Conservation (phyloP, 2,797 vertebrate genomes). For the Cossypha caffra region DNA sequence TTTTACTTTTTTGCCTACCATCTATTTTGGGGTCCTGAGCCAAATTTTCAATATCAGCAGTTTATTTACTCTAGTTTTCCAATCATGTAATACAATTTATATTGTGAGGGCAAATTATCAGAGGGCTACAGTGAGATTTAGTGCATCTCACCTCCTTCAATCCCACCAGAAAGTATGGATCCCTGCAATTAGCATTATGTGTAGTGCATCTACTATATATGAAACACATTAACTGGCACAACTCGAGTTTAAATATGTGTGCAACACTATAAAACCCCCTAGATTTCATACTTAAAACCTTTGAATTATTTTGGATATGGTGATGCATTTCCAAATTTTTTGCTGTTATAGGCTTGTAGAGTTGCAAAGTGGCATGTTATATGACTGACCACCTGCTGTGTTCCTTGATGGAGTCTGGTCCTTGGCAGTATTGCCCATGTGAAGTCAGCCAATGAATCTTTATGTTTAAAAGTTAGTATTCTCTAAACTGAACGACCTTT, state of each 20-base stretch:
- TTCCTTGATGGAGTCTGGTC: constrained; percentile 9
- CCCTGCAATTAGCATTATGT: background rate
- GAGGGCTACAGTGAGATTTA: background rate
- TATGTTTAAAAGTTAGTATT: background rate
- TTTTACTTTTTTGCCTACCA: constrained; percentile 5
- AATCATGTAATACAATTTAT: constrained; percentile 18
- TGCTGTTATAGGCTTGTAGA: constrained; percentile 45
- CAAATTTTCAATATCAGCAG: background rate
- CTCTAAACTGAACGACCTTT: background rate
- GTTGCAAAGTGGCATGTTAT: constrained; percentile 15
- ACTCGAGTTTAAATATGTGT: background rate
- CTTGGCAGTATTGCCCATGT: background rate
- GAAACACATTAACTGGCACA: background rate
- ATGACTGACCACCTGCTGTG: constrained; percentile 7
- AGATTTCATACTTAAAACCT: background rate
- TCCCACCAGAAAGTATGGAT: background rate
- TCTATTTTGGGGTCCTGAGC: constrained; percentile 39
- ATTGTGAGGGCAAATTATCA: constrained; percentile 4
- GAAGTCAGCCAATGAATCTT: constrained; percentile 26
- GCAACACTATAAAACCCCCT: background rate
- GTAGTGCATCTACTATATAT: background rate
- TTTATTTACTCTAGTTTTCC: constrained; percentile 50
- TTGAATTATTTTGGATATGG: constrained; percentile 20
- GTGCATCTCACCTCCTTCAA: constrained; percentile 7
- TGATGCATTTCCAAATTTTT: constrained; percentile 59